Conservation (phyloP, 2,113 vertebrate genomes). For the Mesocricetus auratus region DNA sequence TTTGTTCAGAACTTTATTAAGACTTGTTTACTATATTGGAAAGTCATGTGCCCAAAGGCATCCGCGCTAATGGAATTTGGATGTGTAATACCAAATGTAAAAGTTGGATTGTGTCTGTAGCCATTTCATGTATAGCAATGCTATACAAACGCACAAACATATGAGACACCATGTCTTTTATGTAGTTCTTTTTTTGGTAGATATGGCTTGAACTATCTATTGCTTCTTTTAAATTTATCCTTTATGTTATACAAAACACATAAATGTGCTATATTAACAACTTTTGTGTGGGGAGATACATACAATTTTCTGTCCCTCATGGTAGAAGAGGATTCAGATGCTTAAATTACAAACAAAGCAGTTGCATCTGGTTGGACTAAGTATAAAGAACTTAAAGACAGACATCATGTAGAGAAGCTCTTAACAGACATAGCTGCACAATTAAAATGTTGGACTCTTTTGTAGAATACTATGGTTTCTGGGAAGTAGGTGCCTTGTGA, state of each 20-base stretch:
- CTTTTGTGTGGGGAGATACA: not conserved
- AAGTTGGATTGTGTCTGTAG: not conserved
- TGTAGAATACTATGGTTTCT: not conserved
- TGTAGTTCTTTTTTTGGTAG: not conserved
- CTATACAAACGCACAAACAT: not conserved
- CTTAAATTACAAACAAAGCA: not conserved
- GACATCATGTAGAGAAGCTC: not conserved
- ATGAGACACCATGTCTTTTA: not conserved
- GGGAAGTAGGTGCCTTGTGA: not conserved
- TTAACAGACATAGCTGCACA: not conserved
- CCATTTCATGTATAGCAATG: not conserved
- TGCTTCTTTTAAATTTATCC: not conserved
- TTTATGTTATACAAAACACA: not conserved
- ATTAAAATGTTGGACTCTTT: not conserved
- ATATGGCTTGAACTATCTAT: not conserved
- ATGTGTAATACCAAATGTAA: not conserved
- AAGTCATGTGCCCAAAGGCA: slow-evolving; percentile 18
- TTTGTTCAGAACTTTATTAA: slow-evolving; percentile 49
- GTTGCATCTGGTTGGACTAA: not conserved
- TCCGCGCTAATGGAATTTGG: not conserved
- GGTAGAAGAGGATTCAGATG: not conserved
- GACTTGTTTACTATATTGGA: not conserved
- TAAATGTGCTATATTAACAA: slow-evolving; percentile 17
- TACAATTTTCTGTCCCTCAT: not conserved
- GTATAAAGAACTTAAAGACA: not conserved